A percentile compares a stretch with the other conserved stretches of the same genome.
Conservation (phyloP, 1,140 invertebrate species). For the Adelges cooleyi region DNA sequence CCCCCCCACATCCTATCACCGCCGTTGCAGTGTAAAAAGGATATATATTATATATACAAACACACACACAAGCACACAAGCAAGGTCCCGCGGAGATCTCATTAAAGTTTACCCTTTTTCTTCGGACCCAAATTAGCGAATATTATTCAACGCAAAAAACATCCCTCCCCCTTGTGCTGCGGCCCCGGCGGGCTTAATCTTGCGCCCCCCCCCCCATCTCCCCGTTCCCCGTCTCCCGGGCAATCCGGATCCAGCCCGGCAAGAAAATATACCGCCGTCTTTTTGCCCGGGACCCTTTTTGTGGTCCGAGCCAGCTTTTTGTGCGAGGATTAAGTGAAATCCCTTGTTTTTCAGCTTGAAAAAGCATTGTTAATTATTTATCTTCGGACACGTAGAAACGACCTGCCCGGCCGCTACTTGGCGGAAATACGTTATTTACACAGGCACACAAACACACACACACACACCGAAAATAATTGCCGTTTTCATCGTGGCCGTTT, state of each 20-base stretch:
- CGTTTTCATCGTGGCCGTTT: too few relatives aligned
- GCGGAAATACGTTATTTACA: constrained; percentile 12
- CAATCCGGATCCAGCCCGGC: neutral
- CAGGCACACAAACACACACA: too few relatives aligned
- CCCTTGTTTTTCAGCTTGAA: constrained; percentile 27
- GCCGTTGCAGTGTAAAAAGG: neutral
- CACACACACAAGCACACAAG: constrained; percentile 9
- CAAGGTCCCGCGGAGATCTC: constrained; percentile 21
- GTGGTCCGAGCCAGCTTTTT: neutral
- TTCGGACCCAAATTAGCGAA: constrained; percentile 28
- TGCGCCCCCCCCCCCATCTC: neutral
- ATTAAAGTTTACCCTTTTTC: constrained; percentile 29
- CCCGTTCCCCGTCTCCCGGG: neutral
- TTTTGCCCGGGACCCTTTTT: constrained; percentile 20
- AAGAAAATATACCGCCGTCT: constrained; percentile 28
- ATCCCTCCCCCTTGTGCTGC: neutral
- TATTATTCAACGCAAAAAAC: constrained; percentile 28
- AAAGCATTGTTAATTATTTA: constrained; percentile 28
- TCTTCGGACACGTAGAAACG: constrained; percentile 16
- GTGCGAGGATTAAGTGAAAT: constrained; percentile 26
- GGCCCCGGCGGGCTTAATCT: constrained; percentile 21
- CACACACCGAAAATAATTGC: too few relatives aligned
- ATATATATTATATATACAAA: neutral
- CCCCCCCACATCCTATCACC: neutral
- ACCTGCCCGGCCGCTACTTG: constrained; percentile 11